Base-by-base conservation (phyloP, 1,140 invertebrate genomes). In the Drosophila miranda region DNA sequence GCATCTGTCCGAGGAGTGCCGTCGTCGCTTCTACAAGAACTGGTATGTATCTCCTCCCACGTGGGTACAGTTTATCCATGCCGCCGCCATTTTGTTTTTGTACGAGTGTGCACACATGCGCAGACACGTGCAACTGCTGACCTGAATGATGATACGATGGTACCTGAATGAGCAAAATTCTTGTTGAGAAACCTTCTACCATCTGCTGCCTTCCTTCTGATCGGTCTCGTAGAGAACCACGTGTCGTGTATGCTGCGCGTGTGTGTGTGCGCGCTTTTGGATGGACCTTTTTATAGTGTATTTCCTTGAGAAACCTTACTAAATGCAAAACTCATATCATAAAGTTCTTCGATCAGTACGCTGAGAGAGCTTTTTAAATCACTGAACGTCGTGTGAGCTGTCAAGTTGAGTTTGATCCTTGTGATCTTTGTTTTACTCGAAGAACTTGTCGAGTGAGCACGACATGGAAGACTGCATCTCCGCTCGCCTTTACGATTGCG, bases 21-120 rank as follows among this genome's bases (percentile, higher is more conserved):
- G 97, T 78, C 95, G 99, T 91, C 94, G 99, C 79, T 99, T 99
- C 93, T 99, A 99, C 94, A 99, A 99, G 94, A 99, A 99, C 93
- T 99, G 99, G 99, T 99, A 95, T 93, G 92, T 92, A 79, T 52
- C 9, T 6, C 8, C 30, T 3, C 41, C 62, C 63, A 55, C 43
- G 50, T 52, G 26, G 16, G 56, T 38, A 38, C 34, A 38, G 6
- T n/a, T 23, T 26, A 46, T 83, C 6, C 2, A 23, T 0, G 50
- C 26, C 75, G 49, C 26, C 75, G 75, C 75, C 76, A 87, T 90
- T 71, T 89, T 73, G 49, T 63, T 76, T 80, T 6, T 34, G 19
- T 19, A 19, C n/a, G 9, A 52, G 71, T 45, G 54, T 14, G 14
- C 43, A 11, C 7, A 46, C 0, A 16, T 21, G 19, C 26, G 45